Conservation (phyloP, 2,113 vertebrate species). For the Dipodomys spectabilis region DNA sequence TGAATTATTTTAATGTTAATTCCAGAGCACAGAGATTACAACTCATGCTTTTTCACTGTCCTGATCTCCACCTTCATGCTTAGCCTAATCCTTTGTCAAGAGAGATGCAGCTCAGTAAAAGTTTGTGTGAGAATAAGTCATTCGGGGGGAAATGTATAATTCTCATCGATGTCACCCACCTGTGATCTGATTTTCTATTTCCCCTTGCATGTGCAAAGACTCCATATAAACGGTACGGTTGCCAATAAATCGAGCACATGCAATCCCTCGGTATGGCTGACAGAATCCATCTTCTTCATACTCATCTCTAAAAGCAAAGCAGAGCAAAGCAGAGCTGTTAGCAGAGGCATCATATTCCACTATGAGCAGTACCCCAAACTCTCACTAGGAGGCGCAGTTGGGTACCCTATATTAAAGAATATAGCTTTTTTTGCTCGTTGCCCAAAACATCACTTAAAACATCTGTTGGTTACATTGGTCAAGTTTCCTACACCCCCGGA, state of each 20-base stretch:
- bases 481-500: constrained; percentile 58
- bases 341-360: background rate
- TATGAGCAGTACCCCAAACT: accelerated
- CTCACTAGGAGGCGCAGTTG: constrained; percentile 84
- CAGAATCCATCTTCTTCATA: constrained; percentile 98
- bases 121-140: constrained; percentile 2
- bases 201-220: constrained; percentile 99
- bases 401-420: background rate
- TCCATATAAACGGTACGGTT: constrained; percentile 98
- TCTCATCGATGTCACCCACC: constrained; percentile 85
- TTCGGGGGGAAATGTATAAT: background rate
- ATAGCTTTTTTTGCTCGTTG: background rate
- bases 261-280: constrained; percentile 98
- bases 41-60: constrained; percentile 19
- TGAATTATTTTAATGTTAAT: constrained; percentile 70
- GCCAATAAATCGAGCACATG: constrained; percentile 97
- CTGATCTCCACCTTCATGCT: background rate
- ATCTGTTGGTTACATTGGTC: constrained; percentile 70
- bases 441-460: constrained; percentile 36
- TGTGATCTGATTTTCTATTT: constrained; percentile 99
- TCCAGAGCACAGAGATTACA: constrained; percentile 54
- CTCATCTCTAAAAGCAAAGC: constrained; percentile 89
- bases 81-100: constrained; percentile 12
- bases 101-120: constrained; percentile 21
- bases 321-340: constrained; percentile 35